Evolutionary conservation across 2,888 invertebrate species (phyloP).

Genomic region (Glyphotaelius pellucidus): DNA sequence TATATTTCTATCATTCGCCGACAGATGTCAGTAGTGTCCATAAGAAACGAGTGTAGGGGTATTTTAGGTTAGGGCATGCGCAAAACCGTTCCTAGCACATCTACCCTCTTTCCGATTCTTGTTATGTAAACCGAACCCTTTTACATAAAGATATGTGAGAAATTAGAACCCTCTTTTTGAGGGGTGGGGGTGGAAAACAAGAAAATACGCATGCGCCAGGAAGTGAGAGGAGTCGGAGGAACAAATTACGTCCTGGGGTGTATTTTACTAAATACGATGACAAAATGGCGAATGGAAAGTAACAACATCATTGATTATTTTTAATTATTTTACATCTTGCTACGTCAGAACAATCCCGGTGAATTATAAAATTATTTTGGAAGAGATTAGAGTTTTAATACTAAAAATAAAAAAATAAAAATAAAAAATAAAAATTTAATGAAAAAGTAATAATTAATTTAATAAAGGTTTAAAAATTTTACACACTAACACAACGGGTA

Average conservation of each 20-base stretch:
- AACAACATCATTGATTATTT: background rate
- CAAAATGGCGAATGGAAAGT: conserved; percentile 65
- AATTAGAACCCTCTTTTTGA: conserved; percentile 63
- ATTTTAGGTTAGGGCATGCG: conserved; percentile 47
- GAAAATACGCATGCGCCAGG: conserved; percentile 48
- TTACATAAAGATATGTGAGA: conserved; percentile 65
- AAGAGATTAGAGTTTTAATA: too few species aligned
- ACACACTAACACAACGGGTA: too few species aligned
- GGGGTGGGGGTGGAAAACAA: conserved; percentile 45
- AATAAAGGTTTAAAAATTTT: too few species aligned
- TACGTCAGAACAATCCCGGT: too few species aligned
- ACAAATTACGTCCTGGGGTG: conserved; percentile 50
- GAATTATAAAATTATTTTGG: too few species aligned
- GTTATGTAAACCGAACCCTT: conserved; percentile 66
- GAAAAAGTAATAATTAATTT: too few species aligned
- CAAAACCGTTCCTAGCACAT: conserved; percentile 56
- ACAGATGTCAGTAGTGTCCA: conserved; percentile 50
- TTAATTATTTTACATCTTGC: too few species aligned
- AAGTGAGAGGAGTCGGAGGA: conserved; percentile 30
- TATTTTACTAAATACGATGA: conserved; percentile 61
- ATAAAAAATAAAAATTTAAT: too few species aligned
- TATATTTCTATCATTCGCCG: conserved; percentile 30
- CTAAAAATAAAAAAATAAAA: too few species aligned
- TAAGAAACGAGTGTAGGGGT: background rate
- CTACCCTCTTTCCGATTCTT: conserved; percentile 59